Evolutionary conservation across 2,797 vertebrate genomes (phyloP).

Genomic region (Premnoplex brunnescens): DNA sequence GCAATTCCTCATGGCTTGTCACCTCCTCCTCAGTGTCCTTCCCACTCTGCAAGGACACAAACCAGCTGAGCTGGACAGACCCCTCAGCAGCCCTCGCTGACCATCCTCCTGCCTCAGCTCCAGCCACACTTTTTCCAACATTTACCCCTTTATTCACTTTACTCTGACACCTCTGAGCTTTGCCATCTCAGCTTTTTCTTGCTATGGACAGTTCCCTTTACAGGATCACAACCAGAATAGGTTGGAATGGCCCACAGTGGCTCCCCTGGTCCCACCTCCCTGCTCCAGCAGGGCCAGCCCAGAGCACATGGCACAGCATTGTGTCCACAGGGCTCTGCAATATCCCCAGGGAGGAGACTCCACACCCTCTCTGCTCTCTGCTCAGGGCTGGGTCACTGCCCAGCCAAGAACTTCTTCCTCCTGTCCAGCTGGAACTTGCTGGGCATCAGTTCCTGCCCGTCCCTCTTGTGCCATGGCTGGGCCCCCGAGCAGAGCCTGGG

Average conservation of each 20-base stretch:
- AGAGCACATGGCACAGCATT: background rate
- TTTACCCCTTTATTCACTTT: background rate
- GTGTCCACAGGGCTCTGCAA: background rate
- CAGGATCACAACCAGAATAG: accelerated
- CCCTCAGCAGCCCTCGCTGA: background rate
- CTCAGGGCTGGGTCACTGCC: background rate
- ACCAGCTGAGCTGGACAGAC: background rate
- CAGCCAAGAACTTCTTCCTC: background rate
- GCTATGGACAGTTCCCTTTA: background rate
- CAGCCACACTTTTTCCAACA: background rate
- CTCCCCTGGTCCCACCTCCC: background rate
- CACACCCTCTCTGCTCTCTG: background rate
- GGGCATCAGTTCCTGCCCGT: background rate
- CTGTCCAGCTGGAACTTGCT: background rate
- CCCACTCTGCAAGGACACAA: background rate
- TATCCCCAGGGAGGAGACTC: background rate
- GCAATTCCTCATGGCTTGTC: background rate
- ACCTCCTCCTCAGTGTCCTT: background rate
- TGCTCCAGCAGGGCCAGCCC: background rate
- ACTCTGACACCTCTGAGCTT: background rate
- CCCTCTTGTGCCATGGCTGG: background rate
- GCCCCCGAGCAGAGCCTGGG: background rate
- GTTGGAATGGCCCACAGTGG: background rate
- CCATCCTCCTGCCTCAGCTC: background rate
- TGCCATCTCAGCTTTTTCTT: background rate